Conservation (phyloP, 2,888 invertebrate species). For the Scelioninae gen. 1 region DNA sequence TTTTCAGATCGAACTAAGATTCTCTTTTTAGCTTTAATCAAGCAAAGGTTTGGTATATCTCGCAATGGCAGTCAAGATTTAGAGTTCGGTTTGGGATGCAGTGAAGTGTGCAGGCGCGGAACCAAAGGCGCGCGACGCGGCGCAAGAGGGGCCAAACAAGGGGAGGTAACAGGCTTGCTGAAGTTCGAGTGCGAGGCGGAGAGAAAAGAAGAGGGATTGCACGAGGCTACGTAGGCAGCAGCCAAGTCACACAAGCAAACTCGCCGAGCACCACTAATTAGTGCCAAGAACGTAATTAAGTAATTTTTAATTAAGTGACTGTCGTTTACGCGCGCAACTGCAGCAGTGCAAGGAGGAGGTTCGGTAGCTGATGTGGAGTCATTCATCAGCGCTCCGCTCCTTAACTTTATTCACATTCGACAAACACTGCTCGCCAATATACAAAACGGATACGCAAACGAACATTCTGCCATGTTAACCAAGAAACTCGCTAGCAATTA, state of each 20-base stretch:
- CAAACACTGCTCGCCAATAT: constrained; percentile 58
- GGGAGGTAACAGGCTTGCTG: constrained; percentile 65
- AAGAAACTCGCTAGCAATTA: constrained; percentile 62
- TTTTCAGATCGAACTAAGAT: constrained; percentile 44
- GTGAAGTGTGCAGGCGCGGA: constrained; percentile 16
- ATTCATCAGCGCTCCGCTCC: constrained; percentile 65
- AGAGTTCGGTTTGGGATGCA: constrained; percentile 47
- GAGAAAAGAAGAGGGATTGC: constrained; percentile 67
- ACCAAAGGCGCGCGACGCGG: constrained; percentile 1
- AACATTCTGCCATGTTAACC: constrained; percentile 46
- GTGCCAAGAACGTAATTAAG: constrained; percentile 88
- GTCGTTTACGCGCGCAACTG: constrained; percentile 83
- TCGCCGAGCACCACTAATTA: constrained; percentile 86
- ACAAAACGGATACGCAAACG: constrained; percentile 51
- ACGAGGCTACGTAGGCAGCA: constrained; percentile 72
- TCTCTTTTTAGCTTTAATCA: constrained; percentile 59
- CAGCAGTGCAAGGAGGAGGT: constrained; percentile 72
- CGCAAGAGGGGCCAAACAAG: constrained; percentile 12
- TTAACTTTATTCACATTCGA: constrained; percentile 65
- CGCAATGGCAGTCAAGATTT: constrained; percentile 63
- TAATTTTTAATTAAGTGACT: constrained; percentile 88
- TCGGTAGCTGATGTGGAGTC: constrained; percentile 70
- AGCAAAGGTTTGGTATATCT: constrained; percentile 33
- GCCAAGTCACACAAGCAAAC: constrained; percentile 75
- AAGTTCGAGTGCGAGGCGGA: constrained; percentile 64